Conservation (phyloP, 2,888 invertebrate species). For the Theretra japonica region DNA sequence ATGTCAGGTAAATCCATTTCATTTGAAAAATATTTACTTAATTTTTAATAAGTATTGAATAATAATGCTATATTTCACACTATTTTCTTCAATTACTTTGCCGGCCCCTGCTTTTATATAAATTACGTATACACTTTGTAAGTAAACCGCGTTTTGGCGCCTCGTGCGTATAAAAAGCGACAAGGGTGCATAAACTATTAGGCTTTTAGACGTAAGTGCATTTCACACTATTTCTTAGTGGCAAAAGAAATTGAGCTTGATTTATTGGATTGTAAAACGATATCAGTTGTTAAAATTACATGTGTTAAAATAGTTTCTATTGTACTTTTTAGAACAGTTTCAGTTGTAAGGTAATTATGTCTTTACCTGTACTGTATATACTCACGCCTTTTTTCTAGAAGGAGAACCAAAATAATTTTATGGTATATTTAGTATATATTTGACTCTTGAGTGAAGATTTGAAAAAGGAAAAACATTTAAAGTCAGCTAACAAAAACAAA, state of each 20-base stretch:
- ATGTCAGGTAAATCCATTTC: too few species aligned
- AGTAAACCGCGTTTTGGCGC: slow-evolving; percentile 34
- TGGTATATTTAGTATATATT: too few species aligned
- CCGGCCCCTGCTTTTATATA: slow-evolving; percentile 19
- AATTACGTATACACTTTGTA: slow-evolving; percentile 22
- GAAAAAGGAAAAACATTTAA: too few species aligned
- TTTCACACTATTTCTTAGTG: slow-evolving; percentile 60
- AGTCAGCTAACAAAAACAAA: too few species aligned
- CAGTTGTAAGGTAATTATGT: too few species aligned
- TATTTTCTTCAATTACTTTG: slow-evolving; percentile 26
- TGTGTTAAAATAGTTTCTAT: neutral
- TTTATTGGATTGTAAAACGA: slow-evolving; percentile 5
- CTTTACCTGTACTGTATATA: too few species aligned
- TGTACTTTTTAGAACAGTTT: neutral
- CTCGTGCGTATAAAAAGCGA: slow-evolving; percentile 60
- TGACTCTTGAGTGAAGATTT: too few species aligned
- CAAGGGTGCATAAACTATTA: slow-evolving; percentile 80
- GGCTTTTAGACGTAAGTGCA: slow-evolving; percentile 73
- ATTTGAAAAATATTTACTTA: too few species aligned
- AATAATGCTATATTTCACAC: neutral
- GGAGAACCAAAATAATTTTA: too few species aligned
- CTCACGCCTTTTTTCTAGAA: too few species aligned
- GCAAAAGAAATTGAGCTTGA: slow-evolving; percentile 36
- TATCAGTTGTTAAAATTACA: neutral
- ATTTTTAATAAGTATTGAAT: too few species aligned